Percentiles rank a stretch among this genome's conserved stretches.
These are phyloP conservation scores for Girardinus metallicus DNA, from an alignment of 2,797 vertebrate genomes.

Conservation along the genomic window DNA sequence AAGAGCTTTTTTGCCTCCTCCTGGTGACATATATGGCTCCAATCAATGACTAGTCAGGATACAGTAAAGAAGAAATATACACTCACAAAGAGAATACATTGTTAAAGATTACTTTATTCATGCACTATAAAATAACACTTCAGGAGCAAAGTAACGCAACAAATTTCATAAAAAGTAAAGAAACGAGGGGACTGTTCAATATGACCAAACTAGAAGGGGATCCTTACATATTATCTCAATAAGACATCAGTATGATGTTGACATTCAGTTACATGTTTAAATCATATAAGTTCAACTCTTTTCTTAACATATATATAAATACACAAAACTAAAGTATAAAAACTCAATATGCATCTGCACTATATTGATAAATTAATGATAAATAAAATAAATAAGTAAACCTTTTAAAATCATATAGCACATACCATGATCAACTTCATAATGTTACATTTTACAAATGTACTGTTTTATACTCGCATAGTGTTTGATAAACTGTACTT, in stretches of 20 bases:
- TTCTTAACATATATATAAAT: background rate
- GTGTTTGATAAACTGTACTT: constrained; percentile 21
- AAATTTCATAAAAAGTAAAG: background rate
- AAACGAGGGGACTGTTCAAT: background rate
- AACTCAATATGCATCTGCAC: background rate
- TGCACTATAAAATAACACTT: constrained; percentile 4
- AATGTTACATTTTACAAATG: constrained; percentile 6
- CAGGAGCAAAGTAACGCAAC: background rate
- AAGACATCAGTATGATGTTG: constrained; percentile 9
- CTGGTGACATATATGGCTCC: background rate
- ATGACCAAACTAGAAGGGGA: constrained; percentile 1
- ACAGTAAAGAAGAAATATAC: background rate
- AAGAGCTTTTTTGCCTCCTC: background rate
- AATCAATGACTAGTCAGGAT: background rate
- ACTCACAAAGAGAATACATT: background rate
- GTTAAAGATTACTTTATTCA: constrained; percentile 25
- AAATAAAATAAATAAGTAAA: constrained; percentile 61
- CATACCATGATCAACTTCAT: constrained; percentile 13
- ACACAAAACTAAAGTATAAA: constrained; percentile 9
- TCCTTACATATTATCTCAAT: background rate
- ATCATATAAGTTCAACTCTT: background rate
- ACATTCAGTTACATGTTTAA: background rate
- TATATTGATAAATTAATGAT: constrained; percentile 49
- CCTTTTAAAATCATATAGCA: constrained; percentile 8
- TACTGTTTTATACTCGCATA: constrained; percentile 12